A percentile compares a stretch with the other conserved stretches of the same genome.
Conservation (phyloP, 2,113 vertebrate species). For the Muntiacus reevesi region DNA sequence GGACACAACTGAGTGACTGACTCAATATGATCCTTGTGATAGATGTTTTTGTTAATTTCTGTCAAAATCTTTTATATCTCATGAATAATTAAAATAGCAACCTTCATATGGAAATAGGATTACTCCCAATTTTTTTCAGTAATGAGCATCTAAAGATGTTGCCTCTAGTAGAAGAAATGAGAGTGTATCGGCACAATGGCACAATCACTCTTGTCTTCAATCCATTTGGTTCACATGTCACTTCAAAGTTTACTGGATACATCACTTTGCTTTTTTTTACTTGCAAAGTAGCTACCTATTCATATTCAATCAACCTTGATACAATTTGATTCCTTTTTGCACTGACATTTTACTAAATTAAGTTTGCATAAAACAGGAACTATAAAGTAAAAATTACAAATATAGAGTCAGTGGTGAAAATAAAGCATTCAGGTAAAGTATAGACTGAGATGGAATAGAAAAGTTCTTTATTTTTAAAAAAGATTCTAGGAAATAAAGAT, state of each 20-base stretch:
- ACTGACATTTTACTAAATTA: background rate
- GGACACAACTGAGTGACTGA: background rate
- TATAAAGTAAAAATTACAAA: background rate
- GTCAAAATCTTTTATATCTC: background rate
- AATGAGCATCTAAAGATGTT: background rate
- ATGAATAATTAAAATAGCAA: background rate
- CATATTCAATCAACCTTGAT: background rate
- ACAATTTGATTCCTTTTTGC: background rate
- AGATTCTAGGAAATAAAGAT: background rate
- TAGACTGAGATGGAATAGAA: background rate
- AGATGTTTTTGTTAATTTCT: background rate
- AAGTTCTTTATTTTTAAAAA: background rate
- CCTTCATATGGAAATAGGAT: background rate
- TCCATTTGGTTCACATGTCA: background rate
- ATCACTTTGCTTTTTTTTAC: background rate
- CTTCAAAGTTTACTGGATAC: background rate
- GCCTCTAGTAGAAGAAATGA: background rate
- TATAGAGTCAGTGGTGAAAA: background rate
- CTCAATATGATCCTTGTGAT: background rate
- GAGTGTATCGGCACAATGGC: rapidly evolving
- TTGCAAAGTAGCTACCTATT: background rate
- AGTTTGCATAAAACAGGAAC: background rate
- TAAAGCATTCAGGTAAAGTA: background rate
- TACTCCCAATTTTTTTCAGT: background rate
- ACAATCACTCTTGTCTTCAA: background rate